Evolutionary conservation across 2,113 vertebrate genomes (phyloP).

Genomic region (Pycnonotus jocosus): DNA sequence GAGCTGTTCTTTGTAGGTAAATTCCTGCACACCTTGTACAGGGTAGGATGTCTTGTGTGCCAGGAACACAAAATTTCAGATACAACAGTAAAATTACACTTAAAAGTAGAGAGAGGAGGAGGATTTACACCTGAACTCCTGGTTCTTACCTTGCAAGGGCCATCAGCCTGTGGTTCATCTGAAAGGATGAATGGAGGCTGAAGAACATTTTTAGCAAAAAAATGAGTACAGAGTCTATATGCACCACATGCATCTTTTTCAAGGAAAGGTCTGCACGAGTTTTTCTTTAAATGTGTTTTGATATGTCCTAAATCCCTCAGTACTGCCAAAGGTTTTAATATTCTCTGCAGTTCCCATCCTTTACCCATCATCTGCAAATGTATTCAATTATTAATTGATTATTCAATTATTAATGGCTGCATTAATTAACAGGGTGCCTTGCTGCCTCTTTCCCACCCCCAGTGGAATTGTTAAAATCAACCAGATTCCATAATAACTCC

Average conservation of each 20-base stretch:
- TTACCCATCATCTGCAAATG: not conserved
- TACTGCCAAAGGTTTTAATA: not conserved
- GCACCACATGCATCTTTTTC: not conserved
- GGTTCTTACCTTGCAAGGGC: not conserved
- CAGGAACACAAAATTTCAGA: not conserved
- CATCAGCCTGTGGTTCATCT: not conserved
- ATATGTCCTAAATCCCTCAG: not conserved
- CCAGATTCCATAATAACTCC: not conserved
- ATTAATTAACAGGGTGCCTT: not conserved
- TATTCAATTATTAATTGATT: slow-evolving; percentile 24
- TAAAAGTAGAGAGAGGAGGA: not conserved
- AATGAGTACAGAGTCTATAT: not conserved
- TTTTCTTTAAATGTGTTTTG: not conserved
- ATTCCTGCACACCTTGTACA: not conserved
- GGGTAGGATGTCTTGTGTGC: not conserved
- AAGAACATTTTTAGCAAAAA: not conserved
- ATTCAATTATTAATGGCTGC: slow-evolving; percentile 15
- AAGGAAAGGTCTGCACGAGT: not conserved
- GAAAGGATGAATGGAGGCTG: not conserved
- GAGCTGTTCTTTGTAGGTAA: not conserved
- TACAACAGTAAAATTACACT: not conserved
- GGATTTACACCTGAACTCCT: not conserved
- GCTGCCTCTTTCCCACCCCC: not conserved
- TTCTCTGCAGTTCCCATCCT: not conserved
- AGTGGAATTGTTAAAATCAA: not conserved